phyloP scores from a whole-genome alignment of 2,797 vertebrate genomes.

The Micromesistius poutassou region DNA sequence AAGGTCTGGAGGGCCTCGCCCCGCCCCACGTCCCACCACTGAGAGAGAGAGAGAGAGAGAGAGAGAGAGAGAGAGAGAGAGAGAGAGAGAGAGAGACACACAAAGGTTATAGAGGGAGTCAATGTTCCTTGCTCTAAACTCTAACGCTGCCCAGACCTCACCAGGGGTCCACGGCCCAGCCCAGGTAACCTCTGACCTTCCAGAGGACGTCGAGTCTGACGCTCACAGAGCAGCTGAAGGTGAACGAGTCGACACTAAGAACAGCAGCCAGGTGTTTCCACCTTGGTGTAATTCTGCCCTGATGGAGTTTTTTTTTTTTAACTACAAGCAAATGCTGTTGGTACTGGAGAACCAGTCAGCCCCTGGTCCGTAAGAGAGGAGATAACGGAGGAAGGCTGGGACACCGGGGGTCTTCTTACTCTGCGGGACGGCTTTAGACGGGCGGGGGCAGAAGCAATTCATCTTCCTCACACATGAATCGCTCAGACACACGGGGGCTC shows the following conservation, averaged over 20 bases:
- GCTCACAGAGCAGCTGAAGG: not conserved
- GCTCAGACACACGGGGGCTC: slow-evolving; percentile 28
- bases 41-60: not conserved
- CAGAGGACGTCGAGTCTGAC: too few species aligned
- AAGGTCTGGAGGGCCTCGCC: slow-evolving; percentile 90
- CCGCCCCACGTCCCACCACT: slow-evolving; percentile 90
- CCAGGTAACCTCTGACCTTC: too few species aligned
- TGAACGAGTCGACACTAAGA: not conserved
- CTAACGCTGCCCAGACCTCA: too few species aligned
- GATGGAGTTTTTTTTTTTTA: too few species aligned
- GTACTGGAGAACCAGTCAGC: not conserved
- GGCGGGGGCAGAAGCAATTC: slow-evolving; percentile 38
- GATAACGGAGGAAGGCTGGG: too few species aligned
- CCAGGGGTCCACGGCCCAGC: too few species aligned
- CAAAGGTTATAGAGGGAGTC: not conserved
- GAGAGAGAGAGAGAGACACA: not conserved
- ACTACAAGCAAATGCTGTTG: not conserved
- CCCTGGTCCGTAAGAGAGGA: too few species aligned
- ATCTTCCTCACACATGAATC: slow-evolving; percentile 65
- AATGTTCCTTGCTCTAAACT: not conserved
- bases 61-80: not conserved
- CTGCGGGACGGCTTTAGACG: not conserved
- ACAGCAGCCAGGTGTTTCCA: not conserved
- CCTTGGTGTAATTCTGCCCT: not conserved
- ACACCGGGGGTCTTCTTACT: too few species aligned